Percentiles rank a stretch among this genome's conserved stretches.
Evolutionary conservation across 2,888 invertebrate species (phyloP).

Genomic region (Drymonia ruficornis): DNA sequence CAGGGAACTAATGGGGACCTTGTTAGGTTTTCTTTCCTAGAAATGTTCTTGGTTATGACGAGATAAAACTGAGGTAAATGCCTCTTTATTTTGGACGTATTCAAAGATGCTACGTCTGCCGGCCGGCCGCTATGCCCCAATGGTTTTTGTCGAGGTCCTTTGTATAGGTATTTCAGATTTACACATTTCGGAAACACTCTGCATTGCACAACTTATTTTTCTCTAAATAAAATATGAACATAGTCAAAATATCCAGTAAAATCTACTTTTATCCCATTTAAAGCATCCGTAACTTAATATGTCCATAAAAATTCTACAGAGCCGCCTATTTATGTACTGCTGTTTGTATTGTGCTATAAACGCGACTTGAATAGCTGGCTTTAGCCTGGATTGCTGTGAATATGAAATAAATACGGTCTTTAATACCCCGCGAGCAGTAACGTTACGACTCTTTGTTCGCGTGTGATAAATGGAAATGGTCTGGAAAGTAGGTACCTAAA

Average conservation of each 20-base stretch:
- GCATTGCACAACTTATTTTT: no score
- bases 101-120: no score
- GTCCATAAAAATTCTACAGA: constrained; percentile 11
- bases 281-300: constrained; percentile 7
- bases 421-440: constrained; percentile 12
- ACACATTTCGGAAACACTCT: no score
- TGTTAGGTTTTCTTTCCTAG: constrained; percentile 22
- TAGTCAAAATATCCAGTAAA: not conserved
- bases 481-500: not conserved
- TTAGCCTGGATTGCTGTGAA: constrained; percentile 21
- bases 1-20: constrained; percentile 17
- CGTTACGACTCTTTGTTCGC: constrained; percentile 27
- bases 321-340: constrained; percentile 18
- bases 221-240: no score
- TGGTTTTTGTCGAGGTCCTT: no score
- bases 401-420: constrained; percentile 23
- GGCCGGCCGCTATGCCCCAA: no score
- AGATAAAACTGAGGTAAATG: not conserved
- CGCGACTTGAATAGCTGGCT: constrained; percentile 23
- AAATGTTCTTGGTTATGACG: constrained; percentile 6
- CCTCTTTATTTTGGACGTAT: no score
- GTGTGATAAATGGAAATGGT: constrained; percentile 10
- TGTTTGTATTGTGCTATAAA: constrained; percentile 28
- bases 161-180: no score
- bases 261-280: not conserved